These are phyloP conservation scores for Mugil cephalus DNA, from an alignment of 2,113 vertebrate species.

Conservation along the genomic window DNA sequence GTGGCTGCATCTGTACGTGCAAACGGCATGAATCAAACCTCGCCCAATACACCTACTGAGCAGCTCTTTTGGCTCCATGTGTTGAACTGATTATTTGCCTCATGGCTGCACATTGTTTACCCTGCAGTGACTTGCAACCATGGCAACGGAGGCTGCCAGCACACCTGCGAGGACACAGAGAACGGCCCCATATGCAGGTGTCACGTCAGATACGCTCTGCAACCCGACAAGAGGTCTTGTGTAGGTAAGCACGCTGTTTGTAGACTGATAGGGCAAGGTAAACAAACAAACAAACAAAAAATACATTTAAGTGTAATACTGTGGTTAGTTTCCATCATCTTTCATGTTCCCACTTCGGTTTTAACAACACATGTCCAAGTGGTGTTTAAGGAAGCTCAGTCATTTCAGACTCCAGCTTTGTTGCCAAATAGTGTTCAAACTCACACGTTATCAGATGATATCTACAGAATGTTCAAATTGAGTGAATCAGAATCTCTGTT, in stretches of 20 bases:
- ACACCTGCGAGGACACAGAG: conserved; percentile 94
- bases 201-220: conserved; percentile 91
- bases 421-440: background rate
- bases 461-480: no score
- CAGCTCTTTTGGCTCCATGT: background rate
- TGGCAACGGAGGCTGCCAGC: conserved; percentile 97
- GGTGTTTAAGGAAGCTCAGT: no score
- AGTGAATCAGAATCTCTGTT: no score
- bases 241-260: conserved; percentile 85
- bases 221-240: conserved; percentile 90
- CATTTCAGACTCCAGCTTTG: background rate
- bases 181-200: conserved; percentile 92
- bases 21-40: background rate
- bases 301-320: no score
- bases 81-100: conserved; percentile 13
- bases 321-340: background rate
- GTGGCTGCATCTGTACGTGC: conserved; percentile 93
- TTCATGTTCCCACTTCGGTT: background rate
- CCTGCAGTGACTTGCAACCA: conserved; percentile 95
- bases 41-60: background rate
- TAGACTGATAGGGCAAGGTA: background rate
- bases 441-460: background rate
- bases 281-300: no score
- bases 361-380: background rate
- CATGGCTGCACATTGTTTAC: conserved; percentile 56